Percentiles rank a stretch among this genome's conserved stretches.
phyloP scores from a whole-genome alignment of 2,113 vertebrate species.

The Phainopepla nitens region DNA sequence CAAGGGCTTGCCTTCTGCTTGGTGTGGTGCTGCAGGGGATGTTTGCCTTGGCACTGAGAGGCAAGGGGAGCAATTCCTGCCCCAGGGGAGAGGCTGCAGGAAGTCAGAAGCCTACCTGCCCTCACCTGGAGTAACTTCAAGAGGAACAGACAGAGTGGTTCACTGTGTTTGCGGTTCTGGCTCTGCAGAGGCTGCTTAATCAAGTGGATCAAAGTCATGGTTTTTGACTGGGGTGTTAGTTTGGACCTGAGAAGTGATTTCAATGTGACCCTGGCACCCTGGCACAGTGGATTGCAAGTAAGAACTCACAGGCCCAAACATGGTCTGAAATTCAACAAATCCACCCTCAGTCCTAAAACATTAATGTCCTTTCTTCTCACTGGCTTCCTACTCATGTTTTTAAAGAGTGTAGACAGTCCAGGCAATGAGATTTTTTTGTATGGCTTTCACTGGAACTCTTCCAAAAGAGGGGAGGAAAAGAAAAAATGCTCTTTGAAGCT shows the following conservation, averaged over 20 bases:
- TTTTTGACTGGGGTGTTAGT: neutral
- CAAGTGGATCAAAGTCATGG: neutral
- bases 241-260: neutral
- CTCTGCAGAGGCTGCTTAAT: accelerated
- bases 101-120: neutral
- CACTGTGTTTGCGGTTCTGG: neutral
- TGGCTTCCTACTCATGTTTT: neutral
- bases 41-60: neutral
- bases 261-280: neutral
- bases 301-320: neutral
- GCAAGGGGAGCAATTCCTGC: neutral
- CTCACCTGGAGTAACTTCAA: neutral
- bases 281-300: neutral
- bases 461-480: neutral
- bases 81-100: neutral
- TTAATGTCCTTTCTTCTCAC: neutral
- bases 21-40: accelerated
- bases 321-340: neutral
- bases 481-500: neutral
- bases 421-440: neutral
- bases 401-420: neutral
- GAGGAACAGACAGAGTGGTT: neutral
- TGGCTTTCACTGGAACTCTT: neutral
- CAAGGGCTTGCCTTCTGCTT: accelerated
- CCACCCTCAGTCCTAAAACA: neutral